Percentiles rank a stretch among this genome's conserved stretches.
phyloP scores from a whole-genome alignment of 64 coral and sea anemone species.

The Astreopora myriophthalma region DNA sequence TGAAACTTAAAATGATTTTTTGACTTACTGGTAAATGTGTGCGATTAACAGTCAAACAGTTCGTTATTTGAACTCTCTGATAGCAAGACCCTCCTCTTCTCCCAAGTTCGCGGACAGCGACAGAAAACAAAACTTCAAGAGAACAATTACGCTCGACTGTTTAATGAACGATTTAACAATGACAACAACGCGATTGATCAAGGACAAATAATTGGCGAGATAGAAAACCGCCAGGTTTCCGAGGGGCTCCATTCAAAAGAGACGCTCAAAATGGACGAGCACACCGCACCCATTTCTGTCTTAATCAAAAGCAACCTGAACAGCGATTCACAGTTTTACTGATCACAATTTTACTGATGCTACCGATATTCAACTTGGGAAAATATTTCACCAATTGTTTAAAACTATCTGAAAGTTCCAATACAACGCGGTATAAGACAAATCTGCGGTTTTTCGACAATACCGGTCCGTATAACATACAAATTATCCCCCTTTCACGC shows the following conservation, averaged over 20 bases:
- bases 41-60: too few relatives aligned
- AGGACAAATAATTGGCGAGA: neutral
- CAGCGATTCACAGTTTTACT: neutral
- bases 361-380: neutral
- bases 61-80: too few relatives aligned
- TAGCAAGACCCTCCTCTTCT: too few relatives aligned
- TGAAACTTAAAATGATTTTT: too few relatives aligned
- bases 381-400: neutral
- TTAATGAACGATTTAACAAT: neutral
- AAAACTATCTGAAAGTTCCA: neutral
- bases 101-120: too few relatives aligned
- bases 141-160: too few relatives aligned
- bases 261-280: neutral
- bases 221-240: slow-evolving; percentile 18
- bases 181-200: neutral
- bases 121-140: too few relatives aligned
- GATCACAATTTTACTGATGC: neutral
- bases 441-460: slow-evolving; percentile 5
- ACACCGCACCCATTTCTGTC: neutral
- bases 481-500: neutral
- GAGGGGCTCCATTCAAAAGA: neutral
- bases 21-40: too few relatives aligned
- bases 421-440: neutral
- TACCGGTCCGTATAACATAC: neutral
- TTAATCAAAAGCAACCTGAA: neutral